Evolutionary conservation across 2,113 vertebrate genomes (phyloP).

Genomic region (Notarius quadriscutis): DNA sequence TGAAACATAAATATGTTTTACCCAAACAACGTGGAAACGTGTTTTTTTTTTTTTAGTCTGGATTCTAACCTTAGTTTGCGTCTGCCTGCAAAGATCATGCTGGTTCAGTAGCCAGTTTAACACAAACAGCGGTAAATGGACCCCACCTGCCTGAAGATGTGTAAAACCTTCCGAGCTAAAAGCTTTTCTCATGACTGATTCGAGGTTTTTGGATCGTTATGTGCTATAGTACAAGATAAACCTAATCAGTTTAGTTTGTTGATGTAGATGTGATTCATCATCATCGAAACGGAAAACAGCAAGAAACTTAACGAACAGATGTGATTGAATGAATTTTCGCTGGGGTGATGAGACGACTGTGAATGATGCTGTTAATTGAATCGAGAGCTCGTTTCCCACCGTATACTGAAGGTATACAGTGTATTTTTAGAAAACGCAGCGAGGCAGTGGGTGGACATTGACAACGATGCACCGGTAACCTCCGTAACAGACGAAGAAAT

Average conservation of each 20-base stretch:
- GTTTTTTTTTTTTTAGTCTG: not conserved
- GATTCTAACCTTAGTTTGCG: not conserved
- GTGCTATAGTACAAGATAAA: not conserved
- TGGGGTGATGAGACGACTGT: too few species aligned
- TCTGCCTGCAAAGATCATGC: not conserved
- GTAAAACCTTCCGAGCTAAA: not conserved
- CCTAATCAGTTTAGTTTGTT: not conserved
- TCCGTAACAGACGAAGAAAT: too few species aligned
- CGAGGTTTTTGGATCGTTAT: not conserved
- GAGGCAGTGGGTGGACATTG: too few species aligned
- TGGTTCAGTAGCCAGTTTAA: not conserved
- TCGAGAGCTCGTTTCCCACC: too few species aligned
- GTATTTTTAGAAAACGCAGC: too few species aligned
- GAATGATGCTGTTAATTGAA: too few species aligned
- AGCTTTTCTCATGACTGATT: not conserved
- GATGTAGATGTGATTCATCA: not conserved
- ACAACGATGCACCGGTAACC: too few species aligned
- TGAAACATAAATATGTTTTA: not conserved
- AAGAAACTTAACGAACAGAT: too few species aligned
- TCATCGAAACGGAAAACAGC: not conserved
- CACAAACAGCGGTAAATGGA: not conserved
- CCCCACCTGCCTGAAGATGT: not conserved
- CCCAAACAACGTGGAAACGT: not conserved
- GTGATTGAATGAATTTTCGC: too few species aligned
- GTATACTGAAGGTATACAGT: too few species aligned